Conservation (phyloP, 64 coral and sea anemone species). For the Stichodactyla helianthus region DNA sequence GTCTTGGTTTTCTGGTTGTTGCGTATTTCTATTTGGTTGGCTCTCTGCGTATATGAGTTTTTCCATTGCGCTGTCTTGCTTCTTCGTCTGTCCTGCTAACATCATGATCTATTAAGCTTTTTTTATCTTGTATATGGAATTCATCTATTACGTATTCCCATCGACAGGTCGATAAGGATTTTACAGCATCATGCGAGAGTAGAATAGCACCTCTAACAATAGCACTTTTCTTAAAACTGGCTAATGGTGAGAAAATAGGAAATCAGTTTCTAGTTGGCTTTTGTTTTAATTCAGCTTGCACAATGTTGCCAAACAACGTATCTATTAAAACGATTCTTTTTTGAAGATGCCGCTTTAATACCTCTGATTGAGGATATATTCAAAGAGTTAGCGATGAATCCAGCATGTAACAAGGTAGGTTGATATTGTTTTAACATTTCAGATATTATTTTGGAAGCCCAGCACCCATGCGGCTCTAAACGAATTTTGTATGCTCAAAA, state of each 20-base stretch:
- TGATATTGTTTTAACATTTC: not conserved
- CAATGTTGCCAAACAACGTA: not conserved
- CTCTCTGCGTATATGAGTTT: too few relatives aligned
- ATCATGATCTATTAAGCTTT: too few relatives aligned
- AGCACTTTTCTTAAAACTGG: constrained; percentile 69
- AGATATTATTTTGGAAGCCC: not conserved
- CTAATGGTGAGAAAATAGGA: constrained; percentile 21
- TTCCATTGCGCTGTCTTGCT: not conserved
- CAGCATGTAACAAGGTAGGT: constrained; percentile 74
- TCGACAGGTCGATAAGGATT: constrained; percentile 81
- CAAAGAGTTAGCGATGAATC: constrained; percentile 89
- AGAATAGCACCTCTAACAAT: constrained; percentile 81
- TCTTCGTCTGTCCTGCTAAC: not conserved
- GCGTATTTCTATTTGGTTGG: too few relatives aligned
- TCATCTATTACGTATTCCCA: too few relatives aligned
- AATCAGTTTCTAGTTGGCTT: not conserved
- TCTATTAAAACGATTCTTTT: not conserved
- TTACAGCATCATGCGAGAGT: constrained; percentile 84
- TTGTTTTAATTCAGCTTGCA: not conserved
- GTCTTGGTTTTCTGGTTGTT: too few relatives aligned
- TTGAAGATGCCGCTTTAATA: constrained; percentile 75
- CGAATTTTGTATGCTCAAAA: too few relatives aligned
- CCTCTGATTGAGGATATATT: constrained; percentile 93
- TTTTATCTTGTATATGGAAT: too few relatives aligned
- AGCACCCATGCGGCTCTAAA: too few relatives aligned